Conservation (phyloP, 2,888 invertebrate genomes). For the Cosmopolites sordidus region DNA sequence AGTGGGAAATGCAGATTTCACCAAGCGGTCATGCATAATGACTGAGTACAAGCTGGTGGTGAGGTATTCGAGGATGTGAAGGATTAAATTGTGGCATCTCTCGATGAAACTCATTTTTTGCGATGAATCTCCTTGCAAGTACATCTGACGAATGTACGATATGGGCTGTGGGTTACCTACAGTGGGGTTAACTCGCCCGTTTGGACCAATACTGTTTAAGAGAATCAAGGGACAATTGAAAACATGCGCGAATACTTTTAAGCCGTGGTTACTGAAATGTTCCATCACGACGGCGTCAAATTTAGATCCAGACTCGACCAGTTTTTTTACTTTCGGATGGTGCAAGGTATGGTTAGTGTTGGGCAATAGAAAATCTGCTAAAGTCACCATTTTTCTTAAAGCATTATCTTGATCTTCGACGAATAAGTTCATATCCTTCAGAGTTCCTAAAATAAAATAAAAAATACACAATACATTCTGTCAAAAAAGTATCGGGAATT, state of each 20-base stretch:
- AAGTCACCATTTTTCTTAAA: neutral
- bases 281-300: slow-evolving; percentile 50
- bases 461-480: no score
- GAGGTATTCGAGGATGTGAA: slow-evolving; percentile 25
- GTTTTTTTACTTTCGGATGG: slow-evolving; percentile 31
- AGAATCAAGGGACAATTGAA: slow-evolving; percentile 43
- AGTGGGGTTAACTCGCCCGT: slow-evolving; percentile 27
- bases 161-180: neutral
- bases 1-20: slow-evolving; percentile 32
- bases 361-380: neutral
- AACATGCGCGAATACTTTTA: slow-evolving; percentile 44
- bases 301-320: slow-evolving; percentile 39
- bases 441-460: slow-evolving; percentile 4
- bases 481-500: no score
- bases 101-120: slow-evolving; percentile 52
- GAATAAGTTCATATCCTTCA: slow-evolving; percentile 2
- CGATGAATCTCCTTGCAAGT: slow-evolving; percentile 43
- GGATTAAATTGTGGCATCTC: slow-evolving; percentile 52
- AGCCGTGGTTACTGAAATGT: slow-evolving; percentile 51
- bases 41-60: slow-evolving; percentile 26
- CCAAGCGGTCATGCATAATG: slow-evolving; percentile 29
- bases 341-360: slow-evolving; percentile 8
- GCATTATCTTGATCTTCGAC: neutral
- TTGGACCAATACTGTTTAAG: slow-evolving; percentile 49
- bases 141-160: slow-evolving; percentile 47